Evolutionary conservation across 2,113 vertebrate species (phyloP), one percentile per base, ranked within the genome.

Genomic region (Hymenochirus boettgeri): DNA sequence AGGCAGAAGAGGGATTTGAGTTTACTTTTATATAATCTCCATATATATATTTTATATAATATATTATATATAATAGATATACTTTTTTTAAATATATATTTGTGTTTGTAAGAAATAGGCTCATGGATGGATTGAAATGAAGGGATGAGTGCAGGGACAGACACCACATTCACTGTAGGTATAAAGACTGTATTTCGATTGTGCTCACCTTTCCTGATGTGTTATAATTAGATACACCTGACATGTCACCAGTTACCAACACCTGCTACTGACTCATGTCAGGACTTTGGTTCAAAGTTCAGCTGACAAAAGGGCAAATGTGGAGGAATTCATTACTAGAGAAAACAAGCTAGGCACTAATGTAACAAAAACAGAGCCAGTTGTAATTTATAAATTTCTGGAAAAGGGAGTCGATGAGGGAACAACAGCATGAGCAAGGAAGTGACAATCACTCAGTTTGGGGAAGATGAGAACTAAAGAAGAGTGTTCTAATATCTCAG

Each of bases 71-170:
- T n/a, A n/a, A 48, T 48, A 31, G 29, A 27, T 19, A 17, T 1
- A 29, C 13, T 19, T 46, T 60, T 21, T 42, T 25, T 58, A 58
- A 22, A 46, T 27, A n/a, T 25, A 31, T 58, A 66, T 66, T 66
- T 66, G 64, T 66, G 56, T 67, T 67, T 67, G 48, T 67, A 67
- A 67, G 65, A 67, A 56, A 67, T 59, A 48, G 56, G 56, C 47
- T 47, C 56, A 42, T 22, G 51, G 56, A 47, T 47, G 18, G 46
- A 33, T 57, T 65, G 53, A 57, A 58, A 67, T 59, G 55, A 67
- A 29, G 56, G 22, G 56, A 67, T n/a, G 24, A 67, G 54, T 57
- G 54, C 24, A 67, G 47, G 65, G 65, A 67, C 56, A 21, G 17
- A 42, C 65, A 67, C 56, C 42, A 33, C 39, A 42, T 18, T 42